Evolutionary conservation across 2,797 vertebrate species (phyloP).

Genomic region (Phoeniculus purpureus): DNA sequence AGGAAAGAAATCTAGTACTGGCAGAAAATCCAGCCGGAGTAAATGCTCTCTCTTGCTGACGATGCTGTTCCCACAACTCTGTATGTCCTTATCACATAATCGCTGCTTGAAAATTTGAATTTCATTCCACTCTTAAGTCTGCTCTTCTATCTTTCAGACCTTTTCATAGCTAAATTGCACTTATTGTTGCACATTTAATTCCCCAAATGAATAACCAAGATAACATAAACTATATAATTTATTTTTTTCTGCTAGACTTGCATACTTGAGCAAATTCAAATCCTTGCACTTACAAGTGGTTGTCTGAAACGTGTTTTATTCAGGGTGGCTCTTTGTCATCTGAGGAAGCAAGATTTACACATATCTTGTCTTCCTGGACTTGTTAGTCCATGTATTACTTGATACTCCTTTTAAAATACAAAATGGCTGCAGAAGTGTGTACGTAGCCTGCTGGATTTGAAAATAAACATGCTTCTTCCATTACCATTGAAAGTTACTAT

Average conservation of each 20-base stretch:
- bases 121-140: conserved; percentile 21
- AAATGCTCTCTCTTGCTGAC: not conserved
- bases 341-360: not conserved
- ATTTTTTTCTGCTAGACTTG: conserved; percentile 18
- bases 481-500: not conserved
- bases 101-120: conserved; percentile 17
- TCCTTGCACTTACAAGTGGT: not conserved
- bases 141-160: not conserved
- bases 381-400: not conserved
- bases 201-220: conserved; percentile 23
- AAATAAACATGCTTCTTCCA: not conserved
- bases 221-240: conserved; percentile 7
- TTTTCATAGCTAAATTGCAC: conserved; percentile 30
- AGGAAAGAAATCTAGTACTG: not conserved
- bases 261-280: not conserved
- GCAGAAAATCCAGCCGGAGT: not conserved
- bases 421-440: not conserved
- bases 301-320: conserved; percentile 12
- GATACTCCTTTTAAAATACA: not conserved
- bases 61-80: not conserved
- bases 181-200: conserved; percentile 43
- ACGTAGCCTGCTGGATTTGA: not conserved
- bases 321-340: not conserved
- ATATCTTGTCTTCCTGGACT: not conserved
- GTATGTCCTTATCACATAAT: not conserved